Base-by-base conservation (phyloP, 2,113 vertebrate genomes). In the Sinocyclocheilus maitianheensis region DNA sequence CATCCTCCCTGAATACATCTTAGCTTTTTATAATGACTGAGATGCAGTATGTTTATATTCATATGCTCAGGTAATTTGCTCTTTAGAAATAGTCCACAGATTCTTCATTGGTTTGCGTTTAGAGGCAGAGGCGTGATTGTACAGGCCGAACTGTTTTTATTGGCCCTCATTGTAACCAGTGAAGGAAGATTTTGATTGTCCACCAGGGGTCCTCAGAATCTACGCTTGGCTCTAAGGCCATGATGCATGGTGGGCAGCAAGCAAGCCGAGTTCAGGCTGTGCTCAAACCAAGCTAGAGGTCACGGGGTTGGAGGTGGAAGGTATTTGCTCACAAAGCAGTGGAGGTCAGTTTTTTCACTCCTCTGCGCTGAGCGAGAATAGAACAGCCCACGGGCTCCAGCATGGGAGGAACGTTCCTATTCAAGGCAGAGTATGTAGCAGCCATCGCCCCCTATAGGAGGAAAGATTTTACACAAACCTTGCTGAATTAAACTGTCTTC, bases 281-380 rank as follows among this genome's bases (percentile, higher is more conserved):
- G 81, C 77, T 48, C 43, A 58, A 40, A 58, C 86, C 80, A 46
- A 75, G 55, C 63, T 20, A 81, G 63, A 85, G 85, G 83, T 90
- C 62, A 63, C 16, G 75, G 74, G 81, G 82, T 77, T 82, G 83
- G 69, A 82, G 34, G 83, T 60, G 24, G 74, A 60, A 69, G 84
- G 60, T 26, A 9, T 84, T 30, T 51, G 55, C 62, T 92, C 96
- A 97, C 91, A 97, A 95, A 90, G 96, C 96, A 90, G 96, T 97
- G 86, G 97, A 97, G 92, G 97, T 97, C 91, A 97, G 95, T 92
- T 97, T 97, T 94, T 97, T 97, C 88, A 97, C 95, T 92, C 97
- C 96, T 94, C 97, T 95, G 65, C 97, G 94, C 92, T 97, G 97
- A 94, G 97, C 97, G 87, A 97, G 96, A 85, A 95, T 96, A 72